Evolutionary conservation across 1,140 invertebrate species (phyloP).

Genomic region (Aphis craccivora): DNA sequence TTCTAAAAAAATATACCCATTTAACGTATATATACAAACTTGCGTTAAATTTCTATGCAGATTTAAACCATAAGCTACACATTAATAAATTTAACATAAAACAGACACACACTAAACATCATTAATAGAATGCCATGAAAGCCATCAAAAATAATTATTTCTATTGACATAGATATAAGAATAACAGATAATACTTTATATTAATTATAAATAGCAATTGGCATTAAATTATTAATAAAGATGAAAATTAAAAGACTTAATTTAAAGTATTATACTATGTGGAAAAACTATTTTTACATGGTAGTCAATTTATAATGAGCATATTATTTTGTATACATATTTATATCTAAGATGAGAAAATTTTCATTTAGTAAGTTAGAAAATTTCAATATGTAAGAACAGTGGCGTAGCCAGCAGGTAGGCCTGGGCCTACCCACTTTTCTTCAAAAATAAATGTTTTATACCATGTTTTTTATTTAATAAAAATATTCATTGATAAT

Average conservation of each 20-base stretch:
- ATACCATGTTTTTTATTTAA: too few species aligned
- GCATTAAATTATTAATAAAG: background rate
- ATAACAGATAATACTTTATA: background rate
- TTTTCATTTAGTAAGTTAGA: background rate
- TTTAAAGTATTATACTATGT: background rate
- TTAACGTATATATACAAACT: constrained; percentile 25
- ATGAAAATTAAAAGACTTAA: background rate
- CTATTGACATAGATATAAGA: background rate
- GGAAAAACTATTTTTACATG: background rate
- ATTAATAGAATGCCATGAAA: constrained; percentile 13
- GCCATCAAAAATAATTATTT: background rate
- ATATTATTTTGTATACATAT: background rate
- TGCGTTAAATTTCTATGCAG: background rate
- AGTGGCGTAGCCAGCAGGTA: too few species aligned
- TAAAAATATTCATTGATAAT: too few species aligned
- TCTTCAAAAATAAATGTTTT: too few species aligned
- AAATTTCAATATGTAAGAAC: background rate
- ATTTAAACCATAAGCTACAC: background rate
- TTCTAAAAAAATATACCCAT: constrained; percentile 45
- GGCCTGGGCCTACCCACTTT: too few species aligned
- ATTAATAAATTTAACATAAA: constrained; percentile 16
- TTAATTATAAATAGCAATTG: background rate
- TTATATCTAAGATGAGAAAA: background rate
- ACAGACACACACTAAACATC: constrained; percentile 38
- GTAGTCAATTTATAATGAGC: background rate